phyloP scores from a whole-genome alignment of 2,113 vertebrate species.

The Synodontis membranacea region DNA sequence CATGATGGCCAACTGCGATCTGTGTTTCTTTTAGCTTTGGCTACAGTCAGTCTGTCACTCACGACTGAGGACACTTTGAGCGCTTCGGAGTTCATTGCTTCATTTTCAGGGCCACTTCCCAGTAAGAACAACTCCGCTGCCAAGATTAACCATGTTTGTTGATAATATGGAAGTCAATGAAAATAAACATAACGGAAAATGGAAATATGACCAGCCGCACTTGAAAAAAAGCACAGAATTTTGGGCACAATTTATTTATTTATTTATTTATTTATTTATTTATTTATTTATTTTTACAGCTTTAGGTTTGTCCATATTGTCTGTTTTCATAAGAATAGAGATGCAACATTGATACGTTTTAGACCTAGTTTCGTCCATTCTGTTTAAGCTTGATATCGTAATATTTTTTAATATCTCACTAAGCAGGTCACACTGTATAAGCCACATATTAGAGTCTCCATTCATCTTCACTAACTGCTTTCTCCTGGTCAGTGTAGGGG shows the following conservation, averaged over 20 bases:
- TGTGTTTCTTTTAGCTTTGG: slow-evolving; percentile 26
- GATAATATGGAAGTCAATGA: slow-evolving; percentile 59
- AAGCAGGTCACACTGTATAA: not conserved
- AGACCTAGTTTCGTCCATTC: not conserved
- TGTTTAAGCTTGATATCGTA: not conserved
- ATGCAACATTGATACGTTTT: not conserved
- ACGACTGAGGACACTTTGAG: slow-evolving; percentile 33
- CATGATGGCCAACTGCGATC: slow-evolving; percentile 34
- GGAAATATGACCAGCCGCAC: slow-evolving; percentile 56
- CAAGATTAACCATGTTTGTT: slow-evolving; percentile 63
- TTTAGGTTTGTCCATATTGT: not conserved
- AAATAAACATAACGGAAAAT: slow-evolving; percentile 61
- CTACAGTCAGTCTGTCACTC: slow-evolving; percentile 26
- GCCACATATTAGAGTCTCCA: not conserved
- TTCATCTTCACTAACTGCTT: not conserved
- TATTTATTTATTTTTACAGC: not conserved
- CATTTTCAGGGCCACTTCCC: slow-evolving; percentile 51
- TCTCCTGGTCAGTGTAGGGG: not conserved
- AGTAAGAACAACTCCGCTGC: slow-evolving; percentile 60
- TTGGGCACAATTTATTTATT: too few species aligned
- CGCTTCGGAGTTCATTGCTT: slow-evolving; percentile 64
- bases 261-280: too few species aligned
- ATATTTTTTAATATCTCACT: not conserved
- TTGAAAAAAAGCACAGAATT: too few species aligned
- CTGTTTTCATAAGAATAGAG: not conserved